A percentile compares a stretch with the other conserved stretches of the same genome.
phyloP scores from a whole-genome alignment of 2,888 invertebrate genomes.

The Opisthograptis luteolata region DNA sequence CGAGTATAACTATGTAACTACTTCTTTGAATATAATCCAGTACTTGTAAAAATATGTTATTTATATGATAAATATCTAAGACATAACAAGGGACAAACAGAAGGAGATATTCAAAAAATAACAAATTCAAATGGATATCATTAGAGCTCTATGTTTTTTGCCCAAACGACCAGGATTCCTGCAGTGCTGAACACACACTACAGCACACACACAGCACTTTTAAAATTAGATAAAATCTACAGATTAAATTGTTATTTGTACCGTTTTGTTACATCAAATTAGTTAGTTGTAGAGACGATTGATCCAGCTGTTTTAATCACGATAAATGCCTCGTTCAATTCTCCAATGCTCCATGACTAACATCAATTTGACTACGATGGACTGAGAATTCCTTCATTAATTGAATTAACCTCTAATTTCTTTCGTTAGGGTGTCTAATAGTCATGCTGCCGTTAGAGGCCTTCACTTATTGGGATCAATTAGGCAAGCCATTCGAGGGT shows the following conservation, averaged over 20 bases:
- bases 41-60: background rate
- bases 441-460: constrained; percentile 63
- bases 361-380: constrained; percentile 45
- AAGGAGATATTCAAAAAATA: no score
- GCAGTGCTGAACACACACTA: no score
- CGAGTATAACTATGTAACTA: background rate
- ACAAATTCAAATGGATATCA: no score
- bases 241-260: no score
- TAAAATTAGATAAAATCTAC: no score
- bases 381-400: constrained; percentile 57
- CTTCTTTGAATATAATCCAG: background rate
- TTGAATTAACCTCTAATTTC: constrained; percentile 76
- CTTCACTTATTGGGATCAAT: constrained; percentile 75
- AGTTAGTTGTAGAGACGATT: constrained; percentile 7
- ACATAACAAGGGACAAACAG: no score
- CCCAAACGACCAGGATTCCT: no score
- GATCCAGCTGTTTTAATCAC: constrained; percentile 7
- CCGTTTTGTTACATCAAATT: background rate
- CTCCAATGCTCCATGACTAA: constrained; percentile 35
- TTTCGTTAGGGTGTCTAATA: constrained; percentile 63
- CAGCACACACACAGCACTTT: no score
- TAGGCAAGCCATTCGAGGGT: constrained; percentile 46
- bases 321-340: constrained; percentile 21
- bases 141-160: no score
- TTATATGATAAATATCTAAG: no score